Evolutionary conservation across 2,113 vertebrate species (phyloP).

Genomic region (Lamprotornis superbus): DNA sequence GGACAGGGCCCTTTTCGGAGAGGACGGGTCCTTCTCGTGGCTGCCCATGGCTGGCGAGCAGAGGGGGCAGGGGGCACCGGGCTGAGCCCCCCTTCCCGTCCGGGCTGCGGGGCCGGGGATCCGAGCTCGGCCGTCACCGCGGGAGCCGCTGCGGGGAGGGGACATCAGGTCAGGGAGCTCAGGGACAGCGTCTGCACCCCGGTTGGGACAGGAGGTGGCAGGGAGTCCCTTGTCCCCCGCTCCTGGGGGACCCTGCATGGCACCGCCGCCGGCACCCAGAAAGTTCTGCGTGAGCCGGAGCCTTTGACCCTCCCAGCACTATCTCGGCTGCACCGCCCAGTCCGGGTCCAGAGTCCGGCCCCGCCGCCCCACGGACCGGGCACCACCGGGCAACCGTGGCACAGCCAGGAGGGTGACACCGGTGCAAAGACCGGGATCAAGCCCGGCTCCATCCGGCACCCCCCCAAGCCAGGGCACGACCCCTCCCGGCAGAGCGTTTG

Average conservation of each 20-base stretch:
- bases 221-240: rapidly evolving
- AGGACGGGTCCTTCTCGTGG: slow-evolving; percentile 74
- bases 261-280: not conserved
- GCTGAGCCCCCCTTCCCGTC: not conserved
- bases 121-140: not conserved
- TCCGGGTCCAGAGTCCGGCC: slow-evolving; percentile 25
- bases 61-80: rapidly evolving
- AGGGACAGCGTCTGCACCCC: rapidly evolving
- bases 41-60: slow-evolving; percentile 51
- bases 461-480: no score
- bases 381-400: not conserved
- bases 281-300: not conserved
- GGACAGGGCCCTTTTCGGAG: slow-evolving; percentile 70
- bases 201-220: rapidly evolving
- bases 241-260: rapidly evolving
- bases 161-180: not conserved
- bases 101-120: not conserved
- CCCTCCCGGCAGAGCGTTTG: not conserved
- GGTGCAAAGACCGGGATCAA: rapidly evolving
- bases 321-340: not conserved
- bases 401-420: not conserved
- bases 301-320: not conserved
- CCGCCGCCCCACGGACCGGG: not conserved
- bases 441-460: rapidly evolving
- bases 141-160: not conserved